Evolutionary conservation across 2,888 invertebrate genomes (phyloP).

Genomic region (Metalampra italica): DNA sequence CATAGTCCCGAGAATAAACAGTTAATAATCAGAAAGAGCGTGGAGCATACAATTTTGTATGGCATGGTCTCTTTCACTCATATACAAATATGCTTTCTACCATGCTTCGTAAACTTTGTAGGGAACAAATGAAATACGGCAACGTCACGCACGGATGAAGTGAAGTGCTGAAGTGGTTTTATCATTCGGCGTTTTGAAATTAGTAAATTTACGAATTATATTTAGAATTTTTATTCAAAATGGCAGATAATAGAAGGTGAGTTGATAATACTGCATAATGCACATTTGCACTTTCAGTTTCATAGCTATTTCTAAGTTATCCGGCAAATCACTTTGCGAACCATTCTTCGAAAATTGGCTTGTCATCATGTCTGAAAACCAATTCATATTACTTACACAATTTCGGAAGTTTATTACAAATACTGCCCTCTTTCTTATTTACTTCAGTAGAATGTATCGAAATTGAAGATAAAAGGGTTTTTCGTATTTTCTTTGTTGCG

Average conservation of each 20-base stretch:
- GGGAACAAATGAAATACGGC: conserved; percentile 78
- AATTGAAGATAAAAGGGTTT: neutral
- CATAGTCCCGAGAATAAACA: neutral
- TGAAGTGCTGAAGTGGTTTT: conserved; percentile 53
- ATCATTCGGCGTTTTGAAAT: conserved; percentile 60
- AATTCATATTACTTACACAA: conserved; percentile 20
- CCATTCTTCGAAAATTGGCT: conserved; percentile 68
- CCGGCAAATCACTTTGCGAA: conserved; percentile 30
- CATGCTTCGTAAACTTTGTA: neutral
- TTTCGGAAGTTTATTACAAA: conserved; percentile 25
- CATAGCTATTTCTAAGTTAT: conserved; percentile 13
- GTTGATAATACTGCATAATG: conserved; percentile 27
- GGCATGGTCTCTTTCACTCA: neutral
- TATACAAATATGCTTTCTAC: neutral
- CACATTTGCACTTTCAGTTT: neutral
- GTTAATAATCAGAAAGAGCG: neutral
- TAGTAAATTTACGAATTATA: conserved; percentile 52
- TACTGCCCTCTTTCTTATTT: neutral
- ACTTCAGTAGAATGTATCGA: neutral
- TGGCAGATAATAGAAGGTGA: conserved; percentile 80
- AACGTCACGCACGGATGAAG: conserved; percentile 72
- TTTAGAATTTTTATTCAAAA: conserved; percentile 55
- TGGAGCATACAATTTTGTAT: neutral
- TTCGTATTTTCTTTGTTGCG: conserved; percentile 1
- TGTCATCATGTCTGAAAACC: conserved; percentile 71